Evolutionary conservation across 2,888 invertebrate species (phyloP), one percentile per base, ranked within the genome.

Genomic region (Euclidia mi): DNA sequence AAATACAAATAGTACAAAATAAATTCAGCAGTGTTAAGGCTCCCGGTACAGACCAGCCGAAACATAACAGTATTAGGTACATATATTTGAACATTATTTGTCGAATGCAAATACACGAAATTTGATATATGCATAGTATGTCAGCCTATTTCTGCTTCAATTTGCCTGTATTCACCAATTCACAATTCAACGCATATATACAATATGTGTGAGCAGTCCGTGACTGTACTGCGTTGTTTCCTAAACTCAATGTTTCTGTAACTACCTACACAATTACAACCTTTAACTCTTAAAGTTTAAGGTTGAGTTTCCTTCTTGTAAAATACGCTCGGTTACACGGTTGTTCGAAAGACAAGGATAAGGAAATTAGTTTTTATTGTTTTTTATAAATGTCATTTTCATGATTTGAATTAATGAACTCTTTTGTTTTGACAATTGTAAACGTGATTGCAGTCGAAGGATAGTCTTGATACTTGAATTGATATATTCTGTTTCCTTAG

Each of bases 301-400:
- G 28, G 34, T 12, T n/a, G 10, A 34, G 3, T 38, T 46, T 59
- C 0, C 12, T 2, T 18, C 42, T 32, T 7, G 0, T 0, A 14
- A n/a, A 0, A n/a, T 0, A 0, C n/a, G 31, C 34, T 43, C 17
- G 2, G 20, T 42, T 34, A 52, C 18, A 14, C 42, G 48, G 37
- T 15, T 48, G 3, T 48, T 41, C 4, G 18, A 40, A 51, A 57
- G 53, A 61, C 57, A 60, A 70, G 44, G 51, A 53, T 50, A 69
- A 69, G 58, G 45, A 72, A 68, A 68, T 68, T 56, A 48, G 64
- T 58, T 63, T 67, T 68, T 55, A 55, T 55, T 69, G 68, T 72
- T 58, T 71, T 57, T 72, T 58, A 52, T 58, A 56, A 67, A 72
- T 72, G 34, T 17, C 40, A 32, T 67, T 71, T 71, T 31, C 68